phyloP scores from a whole-genome alignment of 2,113 vertebrate species.

The Vanacampus margaritifer region DNA sequence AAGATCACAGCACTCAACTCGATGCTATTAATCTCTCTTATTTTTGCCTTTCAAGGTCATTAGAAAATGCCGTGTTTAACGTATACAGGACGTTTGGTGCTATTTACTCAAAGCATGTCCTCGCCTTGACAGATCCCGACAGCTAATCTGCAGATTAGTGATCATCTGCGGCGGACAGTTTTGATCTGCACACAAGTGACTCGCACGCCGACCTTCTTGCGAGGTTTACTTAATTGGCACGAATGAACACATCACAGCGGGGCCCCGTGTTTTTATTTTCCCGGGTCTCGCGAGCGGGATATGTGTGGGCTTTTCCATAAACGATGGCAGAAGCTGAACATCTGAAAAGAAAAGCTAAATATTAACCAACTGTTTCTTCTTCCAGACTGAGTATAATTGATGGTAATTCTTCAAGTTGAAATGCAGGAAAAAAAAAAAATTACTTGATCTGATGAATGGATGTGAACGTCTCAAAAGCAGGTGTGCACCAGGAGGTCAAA shows the following conservation, averaged over 20 bases:
- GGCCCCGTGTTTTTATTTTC: neutral
- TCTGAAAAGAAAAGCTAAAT: slow-evolving; percentile 18
- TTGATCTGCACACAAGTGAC: slow-evolving; percentile 17
- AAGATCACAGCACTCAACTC: neutral
- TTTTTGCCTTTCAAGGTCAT: neutral
- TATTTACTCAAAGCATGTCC: slow-evolving; percentile 14
- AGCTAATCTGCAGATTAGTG: slow-evolving; percentile 48
- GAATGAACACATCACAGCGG: slow-evolving; percentile 44
- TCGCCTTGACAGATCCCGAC: slow-evolving; percentile 37
- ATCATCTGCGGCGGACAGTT: slow-evolving; percentile 28
- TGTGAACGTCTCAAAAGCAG: slow-evolving; percentile 18
- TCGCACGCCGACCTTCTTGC: slow-evolving; percentile 19
- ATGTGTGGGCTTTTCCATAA: slow-evolving; percentile 23
- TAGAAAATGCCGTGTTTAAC: neutral
- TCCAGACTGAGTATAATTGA: slow-evolving; percentile 5
- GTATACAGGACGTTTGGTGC: slow-evolving; percentile 7
- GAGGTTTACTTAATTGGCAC: slow-evolving; percentile 38
- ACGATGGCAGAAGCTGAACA: slow-evolving; percentile 9
- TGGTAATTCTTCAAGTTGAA: slow-evolving; percentile 16
- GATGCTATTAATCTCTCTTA: neutral
- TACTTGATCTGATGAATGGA: slow-evolving; percentile 23
- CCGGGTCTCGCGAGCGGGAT: slow-evolving; percentile 27
- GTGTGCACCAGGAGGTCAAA: slow-evolving; percentile 23
- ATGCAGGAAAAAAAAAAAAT: slow-evolving; percentile 6
- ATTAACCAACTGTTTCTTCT: slow-evolving; percentile 7